Evolutionary conservation across 2,888 invertebrate species (phyloP), one percentile per base, ranked within the genome.

Genomic region (Daptonema setosum): DNA sequence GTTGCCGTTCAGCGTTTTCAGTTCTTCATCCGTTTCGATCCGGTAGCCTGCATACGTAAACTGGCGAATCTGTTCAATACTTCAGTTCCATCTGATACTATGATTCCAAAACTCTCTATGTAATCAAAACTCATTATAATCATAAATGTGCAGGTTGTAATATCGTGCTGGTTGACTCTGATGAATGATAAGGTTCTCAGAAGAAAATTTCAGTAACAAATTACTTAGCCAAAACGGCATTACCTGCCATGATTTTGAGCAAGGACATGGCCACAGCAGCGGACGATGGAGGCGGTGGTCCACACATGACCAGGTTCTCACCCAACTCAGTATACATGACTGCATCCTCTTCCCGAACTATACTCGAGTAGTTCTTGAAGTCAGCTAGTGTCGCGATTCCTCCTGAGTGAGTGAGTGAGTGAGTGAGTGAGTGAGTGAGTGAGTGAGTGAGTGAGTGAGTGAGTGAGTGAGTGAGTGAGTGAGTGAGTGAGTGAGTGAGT

Each of bases 281-380:
- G 30, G 85, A 83, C 59, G 85, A 85, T 0, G 91, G 88, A 0
- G 87, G 83, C 0, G 86, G 86, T 0, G 83, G 79, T 0, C 83
- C 80, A 71, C 83, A 83, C n/a, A 3, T 22, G 3, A 5, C 3
- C n/a, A 45, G 45, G 35, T 8, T 11, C 35, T 35, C 35, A 17
- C 35, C n/a, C 45, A 45, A n/a, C n/a, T n/a, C 17, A 8, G n/a
- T 22, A n/a, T 45, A 45, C n/a, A 45, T n/a, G 3, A n/a, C n/a
- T 17, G 14, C 45, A 3, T 8, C 5, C 11, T 63, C 60, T 11
- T 50, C 48, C 17, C 65, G 61, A 3, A 68, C 54, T 24, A 65
- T 65, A n/a, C 66, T 62, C 47, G 54, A 30, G 56, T 68, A 68
- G 11, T 54, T 52, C 20, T 58, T 59, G 50, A 68, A 61, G 56